Evolutionary conservation across 2,113 vertebrate genomes (phyloP).

Genomic region (Alaudala cheleensis): DNA sequence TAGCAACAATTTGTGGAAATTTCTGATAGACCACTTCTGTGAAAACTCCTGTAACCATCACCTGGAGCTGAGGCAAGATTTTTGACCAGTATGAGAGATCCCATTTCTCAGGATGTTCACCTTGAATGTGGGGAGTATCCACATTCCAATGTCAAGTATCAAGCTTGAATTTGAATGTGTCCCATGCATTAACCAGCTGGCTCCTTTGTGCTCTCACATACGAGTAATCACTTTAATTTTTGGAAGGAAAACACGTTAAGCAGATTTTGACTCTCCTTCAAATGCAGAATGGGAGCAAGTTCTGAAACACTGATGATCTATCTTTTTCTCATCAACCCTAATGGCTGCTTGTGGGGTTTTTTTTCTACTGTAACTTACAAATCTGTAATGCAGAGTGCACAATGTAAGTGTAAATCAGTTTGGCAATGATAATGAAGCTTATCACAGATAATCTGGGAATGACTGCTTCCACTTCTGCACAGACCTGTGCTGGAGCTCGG

Average conservation of each 20-base stretch:
- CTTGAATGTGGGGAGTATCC: background rate
- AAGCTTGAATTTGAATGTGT: background rate
- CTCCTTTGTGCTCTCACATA: background rate
- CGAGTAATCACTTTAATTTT: background rate
- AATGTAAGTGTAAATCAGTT: constrained; percentile 8
- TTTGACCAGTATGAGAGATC: background rate
- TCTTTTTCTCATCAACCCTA: background rate
- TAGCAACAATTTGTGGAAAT: background rate
- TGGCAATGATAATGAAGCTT: constrained; percentile 46
- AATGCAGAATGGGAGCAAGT: background rate
- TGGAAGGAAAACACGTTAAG: background rate
- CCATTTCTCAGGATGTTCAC: background rate
- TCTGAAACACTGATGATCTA: background rate
- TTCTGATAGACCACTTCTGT: background rate
- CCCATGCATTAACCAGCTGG: background rate
- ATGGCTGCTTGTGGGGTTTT: background rate
- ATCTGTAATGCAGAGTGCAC: background rate
- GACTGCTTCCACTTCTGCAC: constrained; percentile 19
- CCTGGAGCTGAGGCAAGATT: background rate
- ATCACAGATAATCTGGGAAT: constrained; percentile 12
- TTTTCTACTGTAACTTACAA: background rate
- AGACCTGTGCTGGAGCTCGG: background rate
- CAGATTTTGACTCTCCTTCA: background rate
- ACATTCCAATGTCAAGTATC: background rate
- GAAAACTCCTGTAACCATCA: background rate